These are phyloP conservation scores for Amphipyra tragopoginis DNA, from an alignment of 2,888 invertebrate species.

Conservation along the genomic window DNA sequence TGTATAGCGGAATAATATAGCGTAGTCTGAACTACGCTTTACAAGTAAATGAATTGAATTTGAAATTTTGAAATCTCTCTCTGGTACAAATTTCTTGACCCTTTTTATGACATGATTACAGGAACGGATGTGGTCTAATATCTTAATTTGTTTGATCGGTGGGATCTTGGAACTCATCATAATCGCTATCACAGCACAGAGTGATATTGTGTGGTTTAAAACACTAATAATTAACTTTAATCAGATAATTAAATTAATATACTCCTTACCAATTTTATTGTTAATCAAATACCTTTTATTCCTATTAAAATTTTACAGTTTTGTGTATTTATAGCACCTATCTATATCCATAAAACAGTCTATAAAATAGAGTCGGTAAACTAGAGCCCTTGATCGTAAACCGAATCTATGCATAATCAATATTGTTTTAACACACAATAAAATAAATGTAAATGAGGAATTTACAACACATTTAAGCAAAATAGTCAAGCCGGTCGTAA, in stretches of 20 bases:
- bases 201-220: not conserved
- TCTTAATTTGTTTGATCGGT: no score
- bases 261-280: constrained; percentile 19
- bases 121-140: no score
- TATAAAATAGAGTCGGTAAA: constrained; percentile 15
- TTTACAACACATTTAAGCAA: constrained; percentile 33
- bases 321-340: constrained; percentile 3
- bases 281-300: constrained; percentile 24
- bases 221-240: constrained; percentile 1
- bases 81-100: no score
- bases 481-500: constrained; percentile 15
- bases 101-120: no score
- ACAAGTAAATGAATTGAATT: no score
- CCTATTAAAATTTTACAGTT: constrained; percentile 21
- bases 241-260: constrained; percentile 7
- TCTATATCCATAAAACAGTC: constrained; percentile 19
- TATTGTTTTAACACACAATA: constrained; percentile 11
- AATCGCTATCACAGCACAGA: not conserved
- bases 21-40: no score
- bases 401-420: constrained; percentile 13
- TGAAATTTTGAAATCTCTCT: no score
- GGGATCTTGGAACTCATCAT: no score
- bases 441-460: constrained; percentile 9
- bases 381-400: constrained; percentile 10
- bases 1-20: no score